Base-by-base conservation (phyloP, 2,888 invertebrate genomes). In the Leptopterna dolabrata region DNA sequence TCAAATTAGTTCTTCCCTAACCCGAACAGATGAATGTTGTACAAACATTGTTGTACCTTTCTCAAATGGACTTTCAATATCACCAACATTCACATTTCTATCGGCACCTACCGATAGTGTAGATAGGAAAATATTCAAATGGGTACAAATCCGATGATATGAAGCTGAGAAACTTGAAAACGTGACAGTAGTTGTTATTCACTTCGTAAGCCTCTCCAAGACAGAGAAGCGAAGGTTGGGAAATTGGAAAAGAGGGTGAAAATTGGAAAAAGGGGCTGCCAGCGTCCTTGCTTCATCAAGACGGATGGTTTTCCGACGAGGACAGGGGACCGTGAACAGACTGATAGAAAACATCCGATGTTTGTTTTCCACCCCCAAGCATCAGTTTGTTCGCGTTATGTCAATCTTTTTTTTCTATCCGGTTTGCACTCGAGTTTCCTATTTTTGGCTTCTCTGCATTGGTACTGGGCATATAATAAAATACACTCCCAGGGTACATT, bases 301-400 rank as follows among this genome's bases (percentile, higher is more conserved):
- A 81, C 30, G 43, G n/a, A 81, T 81, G 47, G 51, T 55, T 81
- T 81, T 27, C 55, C 81, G 29, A 51, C 16, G 81, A 36, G 51
- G 55, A 47, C 51, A 81, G 47, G n/a, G 27, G 55, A 29, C 19
- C 16, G 45, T n/a, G 43, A 19, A 47, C n/a, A 81, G 16, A 55
- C 51, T 47, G 81, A 81, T 81, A 27, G 55, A 81, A 81, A 36
- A 47, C 51, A 29, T 76, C 30, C 76, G 70, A 27, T n/a, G 76
- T 76, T 76, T 76, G 29, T 76, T 76, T 36, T 76, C 76, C 76
- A 76, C 76, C 29, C n/a, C 70, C n/a, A 70, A 27, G 13, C n/a
- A 2, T 47, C 47, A 4, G 47, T 47, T 47, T 47, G 47, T 13
- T 47, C 47, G 36, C 13, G 47, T 47, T 1, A 47, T 47, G 4